These are phyloP conservation scores for Apoderus coryli DNA, from an alignment of 2,888 invertebrate species.

Conservation along the genomic window DNA sequence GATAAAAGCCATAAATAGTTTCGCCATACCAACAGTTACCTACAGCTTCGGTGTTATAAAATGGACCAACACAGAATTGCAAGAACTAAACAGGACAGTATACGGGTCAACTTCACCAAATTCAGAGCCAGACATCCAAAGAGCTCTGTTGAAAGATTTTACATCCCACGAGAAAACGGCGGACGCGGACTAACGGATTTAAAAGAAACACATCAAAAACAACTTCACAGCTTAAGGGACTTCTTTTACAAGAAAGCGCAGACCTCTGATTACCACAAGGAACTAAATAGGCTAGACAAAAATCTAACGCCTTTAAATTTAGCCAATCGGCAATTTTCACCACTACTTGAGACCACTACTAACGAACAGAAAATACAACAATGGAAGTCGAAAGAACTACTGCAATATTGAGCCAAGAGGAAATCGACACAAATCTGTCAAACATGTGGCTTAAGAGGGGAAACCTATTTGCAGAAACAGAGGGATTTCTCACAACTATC, in stretches of 20 bases:
- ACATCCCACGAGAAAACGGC: constrained; percentile 3
- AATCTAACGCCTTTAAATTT: neutral
- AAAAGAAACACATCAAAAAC: constrained; percentile 2
- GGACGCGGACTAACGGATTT: constrained; percentile 4
- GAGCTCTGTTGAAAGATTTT: constrained; percentile 3
- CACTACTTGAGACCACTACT: neutral
- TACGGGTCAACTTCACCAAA: constrained; percentile 1
- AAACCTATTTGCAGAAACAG: constrained; percentile 1
- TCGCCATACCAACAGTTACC: too few relatives aligned
- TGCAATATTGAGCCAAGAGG: too few relatives aligned
- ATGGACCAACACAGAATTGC: constrained; percentile 5
- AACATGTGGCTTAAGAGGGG: too few relatives aligned
- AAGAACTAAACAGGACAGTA: too few relatives aligned
- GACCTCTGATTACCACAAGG: constrained; percentile 1
- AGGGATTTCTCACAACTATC: neutral
- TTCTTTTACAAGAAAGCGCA: constrained; percentile 4
- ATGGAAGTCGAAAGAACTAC: constrained; percentile 1
- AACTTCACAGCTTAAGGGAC: constrained; percentile 2
- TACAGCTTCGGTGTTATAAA: neutral
- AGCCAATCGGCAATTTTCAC: neutral
- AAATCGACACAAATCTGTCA: too few relatives aligned
- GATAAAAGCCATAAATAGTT: too few relatives aligned
- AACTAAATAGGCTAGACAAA: constrained; percentile 1
- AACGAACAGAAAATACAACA: neutral
- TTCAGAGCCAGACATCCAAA: constrained; percentile 4